Conservation (phyloP, 1,140 invertebrate genomes). For the Drosophila cardini region DNA sequence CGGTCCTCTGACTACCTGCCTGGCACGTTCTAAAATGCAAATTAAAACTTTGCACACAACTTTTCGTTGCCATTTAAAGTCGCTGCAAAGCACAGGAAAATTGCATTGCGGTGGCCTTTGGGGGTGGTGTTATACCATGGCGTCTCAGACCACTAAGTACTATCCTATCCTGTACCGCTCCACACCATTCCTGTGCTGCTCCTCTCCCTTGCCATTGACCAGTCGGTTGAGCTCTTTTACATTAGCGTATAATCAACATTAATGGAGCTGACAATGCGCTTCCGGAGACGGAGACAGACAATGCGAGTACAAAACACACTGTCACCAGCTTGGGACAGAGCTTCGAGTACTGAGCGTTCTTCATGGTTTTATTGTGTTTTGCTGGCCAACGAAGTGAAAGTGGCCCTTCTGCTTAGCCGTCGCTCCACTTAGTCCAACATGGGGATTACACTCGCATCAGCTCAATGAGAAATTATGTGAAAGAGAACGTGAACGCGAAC, state of each 20-base stretch:
- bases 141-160: constrained; percentile 1
- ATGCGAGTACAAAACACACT: constrained; percentile 36
- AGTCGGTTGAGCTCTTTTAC: constrained; percentile 49
- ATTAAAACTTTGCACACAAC: constrained; percentile 63
- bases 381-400: constrained; percentile 45
- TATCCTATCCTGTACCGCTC: no score
- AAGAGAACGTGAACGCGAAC: neutral
- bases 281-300: constrained; percentile 51
- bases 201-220: constrained; percentile 7
- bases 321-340: constrained; percentile 9
- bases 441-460: constrained; percentile 77
- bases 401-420: constrained; percentile 38
- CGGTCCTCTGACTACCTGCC: constrained; percentile 24
- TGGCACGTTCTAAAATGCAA: constrained; percentile 63
- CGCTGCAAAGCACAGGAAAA: constrained; percentile 55
- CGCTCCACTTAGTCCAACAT: constrained; percentile 42
- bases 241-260: constrained; percentile 81
- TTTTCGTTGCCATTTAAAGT: constrained; percentile 73
- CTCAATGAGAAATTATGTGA: constrained; percentile 78
- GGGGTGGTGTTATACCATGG: neutral
- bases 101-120: constrained; percentile 65
- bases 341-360: constrained; percentile 1
- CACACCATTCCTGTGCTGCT: neutral
- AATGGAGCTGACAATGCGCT: constrained; percentile 76
- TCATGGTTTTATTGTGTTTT: constrained; percentile 36